phyloP scores from a whole-genome alignment of 2,888 invertebrate genomes.

The Volucella inanis region DNA sequence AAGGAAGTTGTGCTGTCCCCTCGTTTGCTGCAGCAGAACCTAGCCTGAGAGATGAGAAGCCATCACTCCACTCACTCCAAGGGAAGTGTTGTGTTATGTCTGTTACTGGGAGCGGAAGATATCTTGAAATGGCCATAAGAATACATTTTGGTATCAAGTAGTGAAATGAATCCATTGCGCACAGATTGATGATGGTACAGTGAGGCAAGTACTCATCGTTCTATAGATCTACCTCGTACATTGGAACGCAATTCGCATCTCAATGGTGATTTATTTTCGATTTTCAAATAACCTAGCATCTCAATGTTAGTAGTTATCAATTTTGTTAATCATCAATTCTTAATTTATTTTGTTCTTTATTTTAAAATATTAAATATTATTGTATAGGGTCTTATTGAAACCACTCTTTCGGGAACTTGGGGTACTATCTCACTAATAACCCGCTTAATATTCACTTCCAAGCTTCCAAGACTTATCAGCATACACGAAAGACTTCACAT shows the following conservation, averaged over 20 bases:
- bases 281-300: no score
- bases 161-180: constrained; percentile 36
- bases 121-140: constrained; percentile 29
- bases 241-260: neutral
- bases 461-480: no score
- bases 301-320: no score
- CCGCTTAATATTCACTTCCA: no score
- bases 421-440: no score
- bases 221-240: neutral
- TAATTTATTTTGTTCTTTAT: no score
- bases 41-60: constrained; percentile 40
- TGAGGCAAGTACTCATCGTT: neutral
- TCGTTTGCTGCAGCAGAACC: constrained; percentile 34
- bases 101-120: constrained; percentile 29
- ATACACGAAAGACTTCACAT: no score
- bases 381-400: no score
- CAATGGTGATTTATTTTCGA: no score
- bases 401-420: no score
- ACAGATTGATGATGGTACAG: constrained; percentile 28
- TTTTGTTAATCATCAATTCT: no score
- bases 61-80: constrained; percentile 39
- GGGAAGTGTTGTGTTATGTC: constrained; percentile 50
- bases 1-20: constrained; percentile 41
- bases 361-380: no score
- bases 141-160: constrained; percentile 39